phyloP scores from a whole-genome alignment of 2,888 invertebrate species.

The Brassicogethes aeneus region DNA sequence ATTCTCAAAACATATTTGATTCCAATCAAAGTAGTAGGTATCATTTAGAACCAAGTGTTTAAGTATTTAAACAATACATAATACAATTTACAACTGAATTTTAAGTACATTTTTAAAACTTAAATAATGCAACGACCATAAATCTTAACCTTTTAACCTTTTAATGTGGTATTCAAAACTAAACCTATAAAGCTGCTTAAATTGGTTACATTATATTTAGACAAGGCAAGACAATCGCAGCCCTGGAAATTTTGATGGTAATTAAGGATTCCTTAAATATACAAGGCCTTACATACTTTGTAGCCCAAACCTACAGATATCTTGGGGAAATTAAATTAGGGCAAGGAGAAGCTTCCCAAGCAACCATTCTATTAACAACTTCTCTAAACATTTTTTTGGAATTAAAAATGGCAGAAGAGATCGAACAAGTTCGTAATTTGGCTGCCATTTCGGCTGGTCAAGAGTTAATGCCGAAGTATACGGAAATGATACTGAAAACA shows the following conservation, averaged over 20 bases:
- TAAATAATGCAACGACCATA: too few species aligned
- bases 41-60: too few species aligned
- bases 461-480: constrained; percentile 28
- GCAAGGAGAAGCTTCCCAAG: constrained; percentile 25
- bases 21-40: too few species aligned
- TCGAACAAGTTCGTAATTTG: constrained; percentile 30
- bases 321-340: constrained; percentile 35
- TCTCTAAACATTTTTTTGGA: constrained; percentile 30
- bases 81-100: too few species aligned
- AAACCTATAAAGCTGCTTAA: not conserved
- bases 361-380: constrained; percentile 28
- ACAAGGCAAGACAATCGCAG: constrained; percentile 22
- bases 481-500: constrained; percentile 21
- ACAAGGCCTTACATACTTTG: constrained; percentile 25
- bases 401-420: constrained; percentile 19
- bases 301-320: constrained; percentile 32
- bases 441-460: constrained; percentile 33
- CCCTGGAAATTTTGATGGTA: constrained; percentile 24
- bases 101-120: not conserved
- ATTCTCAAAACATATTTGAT: too few species aligned
- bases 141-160: too few species aligned
- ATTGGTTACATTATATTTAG: constrained; percentile 13
- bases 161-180: too few species aligned
- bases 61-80: too few species aligned
- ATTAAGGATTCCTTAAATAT: constrained; percentile 25